Evolutionary conservation across 2,888 invertebrate species (phyloP).

Genomic region (Isoperla grammatica): DNA sequence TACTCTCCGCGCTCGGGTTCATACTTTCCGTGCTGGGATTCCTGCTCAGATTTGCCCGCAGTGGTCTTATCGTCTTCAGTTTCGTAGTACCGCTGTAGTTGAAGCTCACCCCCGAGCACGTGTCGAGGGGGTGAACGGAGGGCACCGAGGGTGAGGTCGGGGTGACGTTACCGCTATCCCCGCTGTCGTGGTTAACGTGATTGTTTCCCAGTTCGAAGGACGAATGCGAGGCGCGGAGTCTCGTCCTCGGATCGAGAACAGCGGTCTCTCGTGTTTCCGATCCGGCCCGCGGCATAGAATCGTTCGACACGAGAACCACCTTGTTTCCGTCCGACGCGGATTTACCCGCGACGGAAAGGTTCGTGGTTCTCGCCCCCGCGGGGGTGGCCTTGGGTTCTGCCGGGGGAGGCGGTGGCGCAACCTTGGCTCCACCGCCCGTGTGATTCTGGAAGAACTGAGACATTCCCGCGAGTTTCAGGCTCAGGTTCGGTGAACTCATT

Average conservation of each 20-base stretch:
- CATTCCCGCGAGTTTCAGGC: slow-evolving; percentile 34
- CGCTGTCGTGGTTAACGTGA: slow-evolving; percentile 3
- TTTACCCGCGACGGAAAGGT: too few relatives aligned
- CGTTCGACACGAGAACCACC: slow-evolving; percentile 6
- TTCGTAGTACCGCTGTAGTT: slow-evolving; percentile 76
- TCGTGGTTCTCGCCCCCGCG: neutral
- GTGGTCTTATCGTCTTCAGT: slow-evolving; percentile 64
- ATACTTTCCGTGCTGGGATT: slow-evolving; percentile 20
- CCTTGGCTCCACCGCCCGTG: too few relatives aligned
- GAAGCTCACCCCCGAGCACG: slow-evolving; percentile 68
- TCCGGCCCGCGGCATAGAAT: slow-evolving; percentile 40
- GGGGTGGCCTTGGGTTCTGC: slow-evolving; percentile 4
- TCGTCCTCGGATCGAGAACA: slow-evolving; percentile 41
- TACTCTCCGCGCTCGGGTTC: neutral
- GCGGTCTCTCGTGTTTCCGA: slow-evolving; percentile 39
- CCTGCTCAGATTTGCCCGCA: slow-evolving; percentile 21
- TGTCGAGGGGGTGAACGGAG: slow-evolving; percentile 63
- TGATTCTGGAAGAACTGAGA: slow-evolving; percentile 29
- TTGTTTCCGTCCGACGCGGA: neutral
- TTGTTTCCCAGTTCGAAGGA: slow-evolving; percentile 32
- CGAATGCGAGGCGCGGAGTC: slow-evolving; percentile 34
- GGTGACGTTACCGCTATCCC: slow-evolving; percentile 61
- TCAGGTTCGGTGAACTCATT: slow-evolving; percentile 42
- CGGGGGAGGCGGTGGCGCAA: slow-evolving; percentile 6
- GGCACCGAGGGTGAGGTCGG: slow-evolving; percentile 39